Conservation (phyloP, 2,113 vertebrate species). For the Condylura cristata region DNA sequence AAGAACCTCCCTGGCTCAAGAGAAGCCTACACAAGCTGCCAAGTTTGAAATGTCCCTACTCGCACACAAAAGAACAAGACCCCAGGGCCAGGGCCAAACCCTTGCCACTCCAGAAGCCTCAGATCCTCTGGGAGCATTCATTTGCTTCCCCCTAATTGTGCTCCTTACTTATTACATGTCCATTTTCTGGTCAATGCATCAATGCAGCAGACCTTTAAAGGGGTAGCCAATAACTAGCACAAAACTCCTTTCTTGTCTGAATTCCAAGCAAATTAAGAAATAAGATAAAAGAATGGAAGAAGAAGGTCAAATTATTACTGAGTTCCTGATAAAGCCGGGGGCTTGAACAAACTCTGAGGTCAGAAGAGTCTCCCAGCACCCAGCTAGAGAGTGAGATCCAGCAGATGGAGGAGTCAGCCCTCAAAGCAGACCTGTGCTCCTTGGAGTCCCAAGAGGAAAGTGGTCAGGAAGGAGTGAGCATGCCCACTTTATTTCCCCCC, state of each 20-base stretch:
- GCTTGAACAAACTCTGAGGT: background rate
- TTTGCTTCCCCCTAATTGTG: background rate
- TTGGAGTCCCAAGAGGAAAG: background rate
- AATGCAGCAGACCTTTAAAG: background rate
- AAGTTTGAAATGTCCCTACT: constrained; percentile 33
- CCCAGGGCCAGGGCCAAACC: background rate
- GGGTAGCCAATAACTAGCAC: background rate
- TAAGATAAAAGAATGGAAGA: background rate
- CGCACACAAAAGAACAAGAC: background rate
- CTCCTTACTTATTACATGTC: background rate
- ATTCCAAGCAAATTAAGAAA: constrained; percentile 51
- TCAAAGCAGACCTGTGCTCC: background rate
- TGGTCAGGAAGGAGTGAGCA: background rate
- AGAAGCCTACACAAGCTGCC: constrained; percentile 11
- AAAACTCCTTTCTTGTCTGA: background rate
- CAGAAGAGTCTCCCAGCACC: background rate
- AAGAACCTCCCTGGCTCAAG: constrained; percentile 44
- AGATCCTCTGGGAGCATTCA: background rate
- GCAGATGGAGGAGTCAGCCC: background rate
- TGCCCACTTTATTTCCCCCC: background rate
- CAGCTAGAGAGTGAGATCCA: background rate
- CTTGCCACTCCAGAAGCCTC: background rate
- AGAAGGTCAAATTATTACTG: background rate
- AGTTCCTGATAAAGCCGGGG: background rate
- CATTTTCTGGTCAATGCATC: constrained; percentile 19